Percentiles rank a stretch among this genome's conserved stretches.
These are phyloP conservation scores for Parelbella ahira DNA, from an alignment of 2,888 invertebrate genomes.

Conservation along the genomic window DNA sequence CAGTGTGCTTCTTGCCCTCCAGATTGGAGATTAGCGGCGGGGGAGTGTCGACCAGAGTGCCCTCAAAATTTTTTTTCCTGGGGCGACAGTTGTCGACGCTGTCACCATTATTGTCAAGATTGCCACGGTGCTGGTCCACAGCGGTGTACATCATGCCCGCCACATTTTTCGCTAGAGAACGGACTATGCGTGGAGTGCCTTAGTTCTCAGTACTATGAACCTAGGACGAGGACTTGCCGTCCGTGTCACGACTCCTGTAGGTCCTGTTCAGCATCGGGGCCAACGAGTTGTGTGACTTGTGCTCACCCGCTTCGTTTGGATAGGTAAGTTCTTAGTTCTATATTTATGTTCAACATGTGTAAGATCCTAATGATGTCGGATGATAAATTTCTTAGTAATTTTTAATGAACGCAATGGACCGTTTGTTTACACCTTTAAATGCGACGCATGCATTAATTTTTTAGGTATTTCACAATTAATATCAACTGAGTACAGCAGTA, in stretches of 20 bases:
- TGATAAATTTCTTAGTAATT: no score
- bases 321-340: slow-evolving; percentile 52
- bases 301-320: slow-evolving; percentile 85
- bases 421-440: no score
- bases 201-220: slow-evolving; percentile 87
- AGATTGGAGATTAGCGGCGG: slow-evolving; percentile 89
- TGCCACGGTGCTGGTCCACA: slow-evolving; percentile 91
- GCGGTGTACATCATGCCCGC: slow-evolving; percentile 86
- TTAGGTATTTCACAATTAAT: no score
- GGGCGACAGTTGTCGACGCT: slow-evolving; percentile 90
- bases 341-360: no score
- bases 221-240: slow-evolving; percentile 84
- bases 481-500: no score
- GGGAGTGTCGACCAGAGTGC: slow-evolving; percentile 91
- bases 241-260: slow-evolving; percentile 85
- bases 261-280: slow-evolving; percentile 86
- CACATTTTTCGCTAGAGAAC: slow-evolving; percentile 85
- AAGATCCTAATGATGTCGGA: no score
- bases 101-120: slow-evolving; percentile 93
- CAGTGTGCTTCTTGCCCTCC: slow-evolving; percentile 91
- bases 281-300: slow-evolving; percentile 86
- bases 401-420: no score
- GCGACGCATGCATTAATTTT: no score
- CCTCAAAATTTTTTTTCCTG: slow-evolving; percentile 92
- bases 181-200: slow-evolving; percentile 88